Evolutionary conservation across 35 echinoderm and acorn worm species (phyloP), one percentile per base, ranked within the genome.

Genomic region (Hemicentrotus pulcherrimus): DNA sequence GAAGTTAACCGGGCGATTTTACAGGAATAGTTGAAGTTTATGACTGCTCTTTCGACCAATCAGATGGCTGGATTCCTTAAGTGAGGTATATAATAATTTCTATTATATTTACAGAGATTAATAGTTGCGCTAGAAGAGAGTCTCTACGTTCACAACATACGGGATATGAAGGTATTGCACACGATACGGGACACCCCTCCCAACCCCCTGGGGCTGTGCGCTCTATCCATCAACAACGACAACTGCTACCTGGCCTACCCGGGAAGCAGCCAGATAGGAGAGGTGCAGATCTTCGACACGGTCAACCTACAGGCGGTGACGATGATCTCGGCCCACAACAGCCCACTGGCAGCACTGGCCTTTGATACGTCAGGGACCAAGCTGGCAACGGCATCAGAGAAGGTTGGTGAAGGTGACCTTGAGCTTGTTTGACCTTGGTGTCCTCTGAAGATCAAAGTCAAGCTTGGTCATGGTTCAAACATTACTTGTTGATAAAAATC

Each of bases 281-380:
- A 99, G 95, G 98, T 99, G 48, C 98, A 99, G 94, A 99, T 99
- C 65, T 99, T 99, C 95, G 98, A 99, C 85, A 99, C 98, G 19
- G 97, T 98, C 85, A 99, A 99, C 60, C 94, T 99, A 71, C 98
- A 96, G 61, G 98, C 98, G 6, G 98, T 99, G 19, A 99, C 97
- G 32, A 99, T 99, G 98, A 99, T 99, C 86, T 97, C 97, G 60
- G 98, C 98, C 22, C 98, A 99, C 85, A 96, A 99, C 85, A 99
- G 98, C 70, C 96, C 97, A 0, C 96, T 99, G 22, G 98, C 98
- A 71, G 98, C 98, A 8, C 89, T 99, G 94, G 97, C 98, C 0
- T 99, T 99, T 96, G 97, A 99, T 86, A 92, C 97, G 18, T 86
- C 95, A 33, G 98, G 97, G 19, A 98, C 97, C 48, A 99, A 99